Evolutionary conservation across 2,113 vertebrate species (phyloP).

Genomic region (Pitta sordida): DNA sequence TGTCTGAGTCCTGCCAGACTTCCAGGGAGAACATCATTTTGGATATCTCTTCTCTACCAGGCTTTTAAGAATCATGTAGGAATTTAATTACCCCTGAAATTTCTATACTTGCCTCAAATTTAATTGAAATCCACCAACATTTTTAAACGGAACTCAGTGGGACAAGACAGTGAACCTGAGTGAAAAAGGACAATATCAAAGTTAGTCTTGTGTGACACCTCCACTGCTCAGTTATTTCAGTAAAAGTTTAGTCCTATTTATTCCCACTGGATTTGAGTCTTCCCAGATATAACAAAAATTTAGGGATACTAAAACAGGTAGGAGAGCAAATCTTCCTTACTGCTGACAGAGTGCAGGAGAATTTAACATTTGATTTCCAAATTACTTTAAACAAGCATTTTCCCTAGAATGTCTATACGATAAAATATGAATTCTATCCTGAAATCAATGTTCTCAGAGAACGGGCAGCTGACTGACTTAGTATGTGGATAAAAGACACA

Average conservation of each 20-base stretch:
- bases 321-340: not conserved
- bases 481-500: not conserved
- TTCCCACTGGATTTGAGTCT: not conserved
- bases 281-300: not conserved
- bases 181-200: not conserved
- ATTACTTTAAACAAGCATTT: not conserved
- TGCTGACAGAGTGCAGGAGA: not conserved
- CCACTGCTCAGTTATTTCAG: not conserved
- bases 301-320: not conserved
- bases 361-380: not conserved
- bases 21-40: not conserved
- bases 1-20: too few relatives aligned
- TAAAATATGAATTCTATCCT: not conserved
- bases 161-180: accelerated
- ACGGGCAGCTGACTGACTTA: not conserved
- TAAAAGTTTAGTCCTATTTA: not conserved
- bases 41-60: not conserved
- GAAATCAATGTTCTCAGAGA: not conserved
- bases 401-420: not conserved
- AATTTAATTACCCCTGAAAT: not conserved
- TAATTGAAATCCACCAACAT: not conserved
- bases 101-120: not conserved
- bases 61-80: not conserved
- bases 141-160: not conserved
- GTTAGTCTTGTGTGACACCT: not conserved